Conservation (phyloP, 2,113 vertebrate species). For the Bucco capensis region DNA sequence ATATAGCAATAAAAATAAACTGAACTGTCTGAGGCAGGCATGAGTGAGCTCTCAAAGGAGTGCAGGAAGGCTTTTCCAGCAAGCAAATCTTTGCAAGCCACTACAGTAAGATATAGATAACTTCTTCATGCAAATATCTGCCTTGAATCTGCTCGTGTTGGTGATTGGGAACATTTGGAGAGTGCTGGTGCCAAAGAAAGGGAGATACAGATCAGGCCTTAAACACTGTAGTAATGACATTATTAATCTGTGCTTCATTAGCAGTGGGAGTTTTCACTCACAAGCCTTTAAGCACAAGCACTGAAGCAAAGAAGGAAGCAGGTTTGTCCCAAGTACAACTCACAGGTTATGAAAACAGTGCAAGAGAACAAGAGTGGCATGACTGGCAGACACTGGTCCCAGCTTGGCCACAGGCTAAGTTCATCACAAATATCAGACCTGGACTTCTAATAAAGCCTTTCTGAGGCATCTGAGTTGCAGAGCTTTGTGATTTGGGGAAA, state of each 20-base stretch:
- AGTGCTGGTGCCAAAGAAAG: not conserved
- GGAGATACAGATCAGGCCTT: not conserved
- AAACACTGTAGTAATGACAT: not conserved
- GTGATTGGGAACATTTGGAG: not conserved
- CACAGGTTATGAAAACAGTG: not conserved
- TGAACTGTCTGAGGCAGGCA: slow-evolving; percentile 30
- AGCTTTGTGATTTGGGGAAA: not conserved
- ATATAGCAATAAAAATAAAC: slow-evolving; percentile 57
- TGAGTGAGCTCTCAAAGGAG: slow-evolving; percentile 17
- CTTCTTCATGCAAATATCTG: not conserved
- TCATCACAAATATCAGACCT: not conserved
- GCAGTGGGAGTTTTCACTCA: not conserved
- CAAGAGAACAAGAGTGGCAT: not conserved
- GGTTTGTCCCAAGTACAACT: not conserved
- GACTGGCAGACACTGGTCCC: not conserved
- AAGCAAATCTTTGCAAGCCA: not conserved
- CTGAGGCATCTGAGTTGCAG: not conserved
- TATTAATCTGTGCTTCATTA: not conserved
- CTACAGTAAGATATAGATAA: not conserved
- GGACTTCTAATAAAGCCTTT: not conserved
- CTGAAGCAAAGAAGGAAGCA: not conserved
- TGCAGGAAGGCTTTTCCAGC: slow-evolving; percentile 23
- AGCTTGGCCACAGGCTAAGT: not conserved
- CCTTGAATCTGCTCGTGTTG: not conserved
- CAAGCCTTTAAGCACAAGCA: not conserved